These are phyloP conservation scores for Tribolium freemani DNA, from an alignment of 2,888 invertebrate species.

Conservation along the genomic window DNA sequence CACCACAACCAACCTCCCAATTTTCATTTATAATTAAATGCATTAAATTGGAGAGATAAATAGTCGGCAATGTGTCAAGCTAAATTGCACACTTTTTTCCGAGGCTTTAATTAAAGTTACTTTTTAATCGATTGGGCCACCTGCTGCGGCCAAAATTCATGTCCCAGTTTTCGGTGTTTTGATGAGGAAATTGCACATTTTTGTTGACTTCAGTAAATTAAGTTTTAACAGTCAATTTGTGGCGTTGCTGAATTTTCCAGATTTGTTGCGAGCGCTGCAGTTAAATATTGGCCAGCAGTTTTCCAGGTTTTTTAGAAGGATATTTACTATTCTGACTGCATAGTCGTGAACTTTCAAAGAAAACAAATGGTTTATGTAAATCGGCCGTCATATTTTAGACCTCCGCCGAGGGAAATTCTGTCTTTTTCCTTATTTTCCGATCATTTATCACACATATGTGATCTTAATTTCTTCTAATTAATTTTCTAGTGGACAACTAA, in stretches of 20 bases:
- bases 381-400: constrained; percentile 56
- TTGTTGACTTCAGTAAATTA: background rate
- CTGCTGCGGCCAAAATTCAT: background rate
- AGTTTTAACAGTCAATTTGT: background rate
- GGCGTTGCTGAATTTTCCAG: background rate
- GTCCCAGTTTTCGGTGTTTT: background rate
- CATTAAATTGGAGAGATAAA: constrained; percentile 14
- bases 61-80: constrained; percentile 8
- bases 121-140: background rate
- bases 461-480: background rate
- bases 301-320: constrained; percentile 11
- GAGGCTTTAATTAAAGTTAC: constrained; percentile 3
- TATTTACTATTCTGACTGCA: constrained; percentile 55
- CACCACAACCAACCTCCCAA: constrained; percentile 19
- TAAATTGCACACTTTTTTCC: constrained; percentile 2
- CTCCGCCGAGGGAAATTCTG: constrained; percentile 21
- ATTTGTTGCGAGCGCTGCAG: background rate
- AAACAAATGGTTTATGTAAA: constrained; percentile 62
- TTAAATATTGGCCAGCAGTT: constrained; percentile 4
- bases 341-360: constrained; percentile 58
- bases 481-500: too few species aligned
- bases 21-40: constrained; percentile 35
- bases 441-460: constrained; percentile 24
- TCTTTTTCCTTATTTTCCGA: constrained; percentile 17
- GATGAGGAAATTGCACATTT: background rate